A percentile compares a stretch with the other conserved stretches of the same genome.
These are phyloP conservation scores for Penelope pileata DNA, from an alignment of 2,113 vertebrate genomes.

Conservation along the genomic window DNA sequence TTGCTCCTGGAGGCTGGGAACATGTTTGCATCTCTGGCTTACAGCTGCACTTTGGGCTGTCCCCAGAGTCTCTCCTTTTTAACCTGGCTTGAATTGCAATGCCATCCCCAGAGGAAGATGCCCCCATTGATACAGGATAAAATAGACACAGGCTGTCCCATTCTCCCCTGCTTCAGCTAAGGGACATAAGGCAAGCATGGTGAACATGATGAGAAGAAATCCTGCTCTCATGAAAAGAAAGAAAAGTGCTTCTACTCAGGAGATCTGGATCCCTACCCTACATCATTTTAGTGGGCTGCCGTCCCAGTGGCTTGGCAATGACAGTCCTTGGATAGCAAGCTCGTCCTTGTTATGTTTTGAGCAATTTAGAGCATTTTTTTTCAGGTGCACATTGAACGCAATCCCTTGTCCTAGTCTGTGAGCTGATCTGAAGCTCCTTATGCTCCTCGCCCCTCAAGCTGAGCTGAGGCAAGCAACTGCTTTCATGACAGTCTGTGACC, in stretches of 20 bases:
- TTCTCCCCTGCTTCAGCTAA: not conserved
- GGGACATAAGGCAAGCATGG: constrained; percentile 19
- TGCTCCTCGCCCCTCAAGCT: not conserved
- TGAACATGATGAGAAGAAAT: not conserved
- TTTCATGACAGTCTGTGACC: not conserved
- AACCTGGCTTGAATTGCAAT: not conserved
- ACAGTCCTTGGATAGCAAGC: not conserved
- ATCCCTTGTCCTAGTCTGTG: not conserved
- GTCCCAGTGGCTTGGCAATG: not conserved
- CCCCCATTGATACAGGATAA: not conserved
- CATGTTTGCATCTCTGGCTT: not conserved
- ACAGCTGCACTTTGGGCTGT: not conserved
- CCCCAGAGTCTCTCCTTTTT: not conserved
- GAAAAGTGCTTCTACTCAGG: not conserved
- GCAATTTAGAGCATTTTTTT: not conserved
- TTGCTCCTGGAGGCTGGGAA: not conserved
- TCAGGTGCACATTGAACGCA: not conserved
- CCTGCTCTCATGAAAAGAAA: not conserved
- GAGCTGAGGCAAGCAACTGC: not conserved
- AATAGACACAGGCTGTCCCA: not conserved
- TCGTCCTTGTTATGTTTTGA: not conserved
- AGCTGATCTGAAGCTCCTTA: not conserved
- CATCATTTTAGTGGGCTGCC: not conserved
- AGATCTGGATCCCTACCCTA: not conserved
- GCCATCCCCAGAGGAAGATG: not conserved